A percentile compares a stretch with the other conserved stretches of the same genome.
phyloP scores from a whole-genome alignment of 2,113 vertebrate species.

The Ciconia maguari region DNA sequence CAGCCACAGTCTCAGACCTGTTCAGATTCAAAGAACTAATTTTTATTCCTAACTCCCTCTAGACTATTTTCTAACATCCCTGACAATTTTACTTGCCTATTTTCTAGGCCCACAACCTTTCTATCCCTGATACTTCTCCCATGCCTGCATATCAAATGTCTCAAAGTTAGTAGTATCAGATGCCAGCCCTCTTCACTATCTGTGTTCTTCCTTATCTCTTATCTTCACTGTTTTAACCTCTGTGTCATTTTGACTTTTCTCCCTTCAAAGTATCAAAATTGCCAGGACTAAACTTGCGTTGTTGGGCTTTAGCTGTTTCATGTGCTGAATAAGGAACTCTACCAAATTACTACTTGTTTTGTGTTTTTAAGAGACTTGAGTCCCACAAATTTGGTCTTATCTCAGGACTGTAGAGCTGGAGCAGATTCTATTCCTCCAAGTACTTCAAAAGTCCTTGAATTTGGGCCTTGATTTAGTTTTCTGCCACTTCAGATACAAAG shows the following conservation, averaged over 20 bases:
- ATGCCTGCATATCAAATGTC: neutral
- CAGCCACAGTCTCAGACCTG: neutral
- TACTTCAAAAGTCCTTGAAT: neutral
- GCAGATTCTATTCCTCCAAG: neutral
- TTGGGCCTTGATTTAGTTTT: neutral
- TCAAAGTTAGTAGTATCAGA: neutral
- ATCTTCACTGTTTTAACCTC: conserved; percentile 20
- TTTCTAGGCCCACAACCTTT: neutral
- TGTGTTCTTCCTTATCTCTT: neutral
- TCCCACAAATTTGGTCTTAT: neutral
- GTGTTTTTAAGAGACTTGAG: neutral
- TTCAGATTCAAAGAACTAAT: neutral
- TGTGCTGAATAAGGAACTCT: neutral
- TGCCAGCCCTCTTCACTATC: neutral
- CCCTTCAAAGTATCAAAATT: neutral
- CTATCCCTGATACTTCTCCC: neutral
- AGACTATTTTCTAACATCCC: neutral
- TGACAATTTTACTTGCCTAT: neutral
- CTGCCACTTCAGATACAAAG: neutral
- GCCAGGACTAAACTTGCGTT: neutral
- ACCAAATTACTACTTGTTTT: neutral
- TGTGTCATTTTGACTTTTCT: conserved; percentile 13
- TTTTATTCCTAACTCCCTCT: neutral
- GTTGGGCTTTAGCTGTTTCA: neutral
- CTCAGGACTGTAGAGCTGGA: neutral